Conservation (phyloP, 2,797 vertebrate genomes). For the Phoebastria nigripes region DNA sequence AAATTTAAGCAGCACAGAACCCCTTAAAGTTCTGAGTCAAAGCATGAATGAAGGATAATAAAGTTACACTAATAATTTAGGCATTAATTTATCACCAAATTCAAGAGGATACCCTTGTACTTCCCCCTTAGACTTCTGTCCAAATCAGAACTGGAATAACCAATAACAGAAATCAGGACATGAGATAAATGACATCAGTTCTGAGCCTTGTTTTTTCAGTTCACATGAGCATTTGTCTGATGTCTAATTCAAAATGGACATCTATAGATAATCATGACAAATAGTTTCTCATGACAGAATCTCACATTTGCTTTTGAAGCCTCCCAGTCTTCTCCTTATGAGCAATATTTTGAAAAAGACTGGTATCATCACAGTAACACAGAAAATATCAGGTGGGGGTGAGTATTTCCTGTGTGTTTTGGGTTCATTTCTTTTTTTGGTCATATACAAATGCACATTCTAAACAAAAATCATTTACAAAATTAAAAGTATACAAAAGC, state of each 20-base stretch:
- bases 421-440: not conserved
- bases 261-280: not conserved
- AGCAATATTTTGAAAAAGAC: not conserved
- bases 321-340: not conserved
- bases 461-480: not conserved
- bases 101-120: not conserved
- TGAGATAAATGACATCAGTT: not conserved
- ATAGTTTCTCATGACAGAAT: not conserved
- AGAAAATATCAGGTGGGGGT: not conserved
- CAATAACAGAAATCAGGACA: not conserved
- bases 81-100: not conserved
- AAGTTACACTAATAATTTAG: not conserved
- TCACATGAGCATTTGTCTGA: not conserved
- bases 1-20: not conserved
- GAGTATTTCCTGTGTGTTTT: not conserved
- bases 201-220: not conserved
- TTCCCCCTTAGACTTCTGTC: not conserved
- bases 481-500: not conserved
- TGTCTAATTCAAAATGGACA: not conserved
- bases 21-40: not conserved
- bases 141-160: not conserved
- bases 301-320: not conserved
- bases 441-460: not conserved
- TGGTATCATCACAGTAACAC: not conserved
- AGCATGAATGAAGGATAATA: not conserved